Evolutionary conservation across 1,140 invertebrate species (phyloP), one percentile per base, ranked within the genome.

Genomic region (Drosophila ananassae): DNA sequence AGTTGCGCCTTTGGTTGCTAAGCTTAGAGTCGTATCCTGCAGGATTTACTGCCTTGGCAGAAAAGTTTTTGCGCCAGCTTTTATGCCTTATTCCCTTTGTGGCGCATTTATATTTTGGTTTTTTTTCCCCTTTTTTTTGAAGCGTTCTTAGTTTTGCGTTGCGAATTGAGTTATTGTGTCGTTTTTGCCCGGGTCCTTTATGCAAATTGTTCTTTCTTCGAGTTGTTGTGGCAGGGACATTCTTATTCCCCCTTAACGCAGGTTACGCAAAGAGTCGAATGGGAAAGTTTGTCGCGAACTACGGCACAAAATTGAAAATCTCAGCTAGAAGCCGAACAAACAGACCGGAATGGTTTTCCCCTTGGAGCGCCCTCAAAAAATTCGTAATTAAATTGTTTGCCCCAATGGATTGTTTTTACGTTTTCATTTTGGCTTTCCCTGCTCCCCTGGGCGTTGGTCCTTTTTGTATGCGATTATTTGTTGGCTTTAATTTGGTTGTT

Each of bases 151-250:
- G 55, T 63, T 63, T 78, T 52, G 17, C 63, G 34, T 60, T 67
- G 44, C 51, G 74, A 82, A 85, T 85, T 82, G 82, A 85, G 78
- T 85, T 85, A 85, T 85, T 87, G 82, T 82, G 82, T 56, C 73
- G 57, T 52, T 74, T 74, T 67, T 47, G 55, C 44, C 34, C 21
- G 39, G 41, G 53, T 55, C 60, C 63, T 71, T 78, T 81, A 87
- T 82, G 77, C 69, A 85, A 87, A 85, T 85, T 69, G 63, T 53
- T 74, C 44, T 57, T 39, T 63, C 72, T 74, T 74, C 39, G 54
- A 64, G 71, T 64, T 73, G 61, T 41, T 79, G 47, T 66, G 60
- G 24, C 48, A 46, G 32, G 47, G 51, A 52, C 44, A 41, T 37
- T 37, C 34, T 50, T 71, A 59, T 56, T 58, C 32, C 47, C 56